phyloP scores from a whole-genome alignment of 2,113 vertebrate genomes.

The Gasterosteus nipponicus region DNA sequence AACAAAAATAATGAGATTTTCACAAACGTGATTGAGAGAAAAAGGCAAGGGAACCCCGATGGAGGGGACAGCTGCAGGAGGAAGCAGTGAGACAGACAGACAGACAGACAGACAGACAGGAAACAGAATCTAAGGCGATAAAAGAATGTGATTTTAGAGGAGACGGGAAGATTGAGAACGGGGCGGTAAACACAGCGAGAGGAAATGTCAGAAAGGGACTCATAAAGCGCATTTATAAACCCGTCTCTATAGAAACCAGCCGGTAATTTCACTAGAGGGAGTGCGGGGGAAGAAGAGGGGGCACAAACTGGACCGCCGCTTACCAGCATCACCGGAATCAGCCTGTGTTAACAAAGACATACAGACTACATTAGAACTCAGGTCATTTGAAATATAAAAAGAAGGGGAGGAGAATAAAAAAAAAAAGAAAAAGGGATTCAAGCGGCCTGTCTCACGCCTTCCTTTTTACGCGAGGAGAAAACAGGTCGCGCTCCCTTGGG shows the following conservation, averaged over 20 bases:
- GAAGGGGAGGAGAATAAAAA: background rate
- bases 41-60: slow-evolving; percentile 16
- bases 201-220: slow-evolving; percentile 73
- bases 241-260: slow-evolving; percentile 84
- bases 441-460: background rate
- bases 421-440: background rate
- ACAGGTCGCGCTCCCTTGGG: slow-evolving; percentile 52
- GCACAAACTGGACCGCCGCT: slow-evolving; percentile 70
- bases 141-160: slow-evolving; percentile 41
- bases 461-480: slow-evolving; percentile 44
- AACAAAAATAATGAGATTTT: slow-evolving; percentile 71
- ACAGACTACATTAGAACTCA: slow-evolving; percentile 11
- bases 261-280: slow-evolving; percentile 79
- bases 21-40: slow-evolving; percentile 48
- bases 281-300: slow-evolving; percentile 17
- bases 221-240: slow-evolving; percentile 82
- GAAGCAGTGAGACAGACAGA: slow-evolving; percentile 16
- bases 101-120: slow-evolving; percentile 5
- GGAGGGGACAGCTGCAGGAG: slow-evolving; percentile 48
- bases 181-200: slow-evolving; percentile 55
- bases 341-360: slow-evolving; percentile 61
- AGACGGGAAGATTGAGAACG: slow-evolving; percentile 49
- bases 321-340: slow-evolving; percentile 63
- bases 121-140: background rate
- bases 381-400: slow-evolving; percentile 18